Evolutionary conservation across 2,888 invertebrate species (phyloP).

Genomic region (Rosalia funebris): DNA sequence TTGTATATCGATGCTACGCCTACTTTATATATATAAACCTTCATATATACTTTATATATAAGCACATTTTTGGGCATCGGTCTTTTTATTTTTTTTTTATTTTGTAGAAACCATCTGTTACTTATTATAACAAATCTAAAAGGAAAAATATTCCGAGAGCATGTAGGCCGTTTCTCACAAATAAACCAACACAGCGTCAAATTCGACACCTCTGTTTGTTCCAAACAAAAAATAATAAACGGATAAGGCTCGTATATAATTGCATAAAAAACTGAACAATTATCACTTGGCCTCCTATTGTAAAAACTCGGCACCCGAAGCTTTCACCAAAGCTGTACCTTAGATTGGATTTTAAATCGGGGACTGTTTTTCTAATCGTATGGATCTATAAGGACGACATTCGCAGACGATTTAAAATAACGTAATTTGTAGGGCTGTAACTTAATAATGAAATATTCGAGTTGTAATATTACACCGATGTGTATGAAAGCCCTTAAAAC

Average conservation of each 20-base stretch:
- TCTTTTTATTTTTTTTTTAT: no score
- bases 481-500: constrained; percentile 61
- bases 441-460: constrained; percentile 56
- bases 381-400: constrained; percentile 21
- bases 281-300: constrained; percentile 23
- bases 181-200: constrained; percentile 43
- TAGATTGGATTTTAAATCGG: background rate
- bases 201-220: constrained; percentile 59
- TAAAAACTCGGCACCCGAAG: constrained; percentile 19
- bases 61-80: no score
- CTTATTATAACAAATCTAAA: constrained; percentile 1
- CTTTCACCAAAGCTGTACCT: background rate
- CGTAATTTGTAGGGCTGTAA: constrained; percentile 49
- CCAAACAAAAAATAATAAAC: constrained; percentile 54
- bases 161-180: constrained; percentile 4
- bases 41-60: no score
- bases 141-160: background rate
- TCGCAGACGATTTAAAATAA: constrained; percentile 12
- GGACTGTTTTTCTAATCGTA: constrained; percentile 14
- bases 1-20: no score
- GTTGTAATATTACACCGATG: constrained; percentile 58
- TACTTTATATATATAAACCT: no score
- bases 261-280: constrained; percentile 45
- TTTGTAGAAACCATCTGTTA: constrained; percentile 12
- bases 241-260: constrained; percentile 47